Evolutionary conservation across 2,797 vertebrate genomes (phyloP).

Genomic region (Cebuella pygmaea): DNA sequence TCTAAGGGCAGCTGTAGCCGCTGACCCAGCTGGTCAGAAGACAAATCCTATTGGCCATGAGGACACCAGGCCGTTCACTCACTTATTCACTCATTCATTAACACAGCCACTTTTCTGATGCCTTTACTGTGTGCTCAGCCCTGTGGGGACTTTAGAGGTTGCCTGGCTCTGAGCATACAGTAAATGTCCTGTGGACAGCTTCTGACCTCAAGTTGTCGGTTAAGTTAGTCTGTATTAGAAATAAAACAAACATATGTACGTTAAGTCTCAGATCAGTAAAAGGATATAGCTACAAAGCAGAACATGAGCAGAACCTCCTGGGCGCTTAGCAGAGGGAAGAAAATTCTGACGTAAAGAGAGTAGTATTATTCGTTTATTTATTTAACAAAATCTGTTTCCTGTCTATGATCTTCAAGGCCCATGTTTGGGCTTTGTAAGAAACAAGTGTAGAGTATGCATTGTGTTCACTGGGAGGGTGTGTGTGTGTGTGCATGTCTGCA

Average conservation of each 20-base stretch:
- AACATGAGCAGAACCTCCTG: neutral
- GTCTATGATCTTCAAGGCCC: neutral
- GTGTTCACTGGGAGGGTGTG: neutral
- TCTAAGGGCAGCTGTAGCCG: no score
- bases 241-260: neutral
- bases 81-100: neutral
- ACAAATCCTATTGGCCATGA: rapidly evolving
- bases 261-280: neutral
- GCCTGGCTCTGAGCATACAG: neutral
- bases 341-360: neutral
- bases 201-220: neutral
- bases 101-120: no score
- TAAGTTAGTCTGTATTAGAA: neutral
- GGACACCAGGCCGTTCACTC: neutral
- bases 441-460: neutral
- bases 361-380: no score
- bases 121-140: neutral
- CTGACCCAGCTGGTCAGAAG: neutral
- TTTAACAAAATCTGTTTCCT: no score
- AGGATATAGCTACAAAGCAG: rapidly evolving
- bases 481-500: neutral
- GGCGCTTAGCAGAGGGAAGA: neutral
- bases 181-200: neutral
- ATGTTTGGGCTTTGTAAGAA: neutral
- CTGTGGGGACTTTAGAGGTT: no score